phyloP scores from a whole-genome alignment of 2,113 vertebrate species.

The Aix galericulata region DNA sequence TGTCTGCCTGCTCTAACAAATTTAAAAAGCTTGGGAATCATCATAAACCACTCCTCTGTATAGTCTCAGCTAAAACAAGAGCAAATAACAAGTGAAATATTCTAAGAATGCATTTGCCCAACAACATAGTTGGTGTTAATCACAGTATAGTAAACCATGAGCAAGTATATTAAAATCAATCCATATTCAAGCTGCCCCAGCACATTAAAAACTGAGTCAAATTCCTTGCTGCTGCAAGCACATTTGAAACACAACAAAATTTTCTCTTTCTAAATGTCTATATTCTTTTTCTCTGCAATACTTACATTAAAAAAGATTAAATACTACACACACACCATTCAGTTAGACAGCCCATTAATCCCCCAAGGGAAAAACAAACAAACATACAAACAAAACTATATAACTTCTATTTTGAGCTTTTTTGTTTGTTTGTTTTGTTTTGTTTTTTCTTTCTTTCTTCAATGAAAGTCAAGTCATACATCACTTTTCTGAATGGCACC shows the following conservation, averaged over 20 bases:
- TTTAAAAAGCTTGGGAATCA: not conserved
- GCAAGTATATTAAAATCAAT: not conserved
- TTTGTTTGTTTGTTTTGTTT: not conserved
- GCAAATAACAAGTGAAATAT: not conserved
- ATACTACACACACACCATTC: not conserved
- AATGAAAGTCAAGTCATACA: slow-evolving; percentile 11
- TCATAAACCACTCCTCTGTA: not conserved
- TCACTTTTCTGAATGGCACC: not conserved
- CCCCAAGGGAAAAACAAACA: not conserved
- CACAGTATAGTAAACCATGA: not conserved
- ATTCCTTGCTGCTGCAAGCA: not conserved
- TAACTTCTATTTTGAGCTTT: not conserved
- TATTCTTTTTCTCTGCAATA: not conserved
- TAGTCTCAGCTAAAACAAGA: not conserved
- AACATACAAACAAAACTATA: not conserved
- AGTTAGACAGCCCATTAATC: slow-evolving; percentile 16
- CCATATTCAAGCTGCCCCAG: not conserved
- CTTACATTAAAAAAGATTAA: not conserved
- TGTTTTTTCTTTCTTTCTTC: not conserved
- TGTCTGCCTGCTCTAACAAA: not conserved
- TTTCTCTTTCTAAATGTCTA: not conserved
- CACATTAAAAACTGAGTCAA: not conserved
- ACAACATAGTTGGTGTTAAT: not conserved
- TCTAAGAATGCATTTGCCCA: not conserved
- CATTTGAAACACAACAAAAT: not conserved